phyloP scores from a whole-genome alignment of 2,113 vertebrate species.

The Dunckerocampus dactyliophorus region DNA sequence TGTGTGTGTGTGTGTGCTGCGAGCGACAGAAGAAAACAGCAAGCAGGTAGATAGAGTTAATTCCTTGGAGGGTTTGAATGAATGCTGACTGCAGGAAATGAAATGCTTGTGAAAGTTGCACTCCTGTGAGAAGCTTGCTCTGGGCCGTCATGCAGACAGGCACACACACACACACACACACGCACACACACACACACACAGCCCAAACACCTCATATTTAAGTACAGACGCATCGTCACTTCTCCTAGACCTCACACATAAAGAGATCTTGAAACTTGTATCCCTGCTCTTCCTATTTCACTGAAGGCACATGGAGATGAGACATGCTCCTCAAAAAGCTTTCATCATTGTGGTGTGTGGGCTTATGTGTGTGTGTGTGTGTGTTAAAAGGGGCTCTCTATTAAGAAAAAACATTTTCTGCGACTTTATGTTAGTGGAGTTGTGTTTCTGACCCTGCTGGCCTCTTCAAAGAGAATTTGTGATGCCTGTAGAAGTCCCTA shows the following conservation, averaged over 20 bases:
- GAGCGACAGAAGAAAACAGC: conserved; percentile 44
- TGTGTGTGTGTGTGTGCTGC: conserved; percentile 13
- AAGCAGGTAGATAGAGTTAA: conserved; percentile 62
- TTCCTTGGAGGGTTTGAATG: conserved; percentile 53
- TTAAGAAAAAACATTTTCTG: conserved; percentile 30
- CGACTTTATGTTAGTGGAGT: conserved; percentile 25
- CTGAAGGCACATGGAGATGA: conserved; percentile 51
- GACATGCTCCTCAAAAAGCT: conserved; percentile 41
- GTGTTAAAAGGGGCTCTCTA: conserved; percentile 16
- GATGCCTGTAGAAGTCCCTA: conserved; percentile 41
- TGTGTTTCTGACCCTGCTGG: conserved; percentile 29
- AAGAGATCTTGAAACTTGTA: conserved; percentile 42
- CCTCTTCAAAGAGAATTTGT: conserved; percentile 37
- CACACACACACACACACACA: background rate
- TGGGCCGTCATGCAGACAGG: conserved; percentile 13
- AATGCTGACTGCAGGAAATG: conserved; percentile 61
- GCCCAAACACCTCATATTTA: conserved; percentile 8
- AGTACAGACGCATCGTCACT: conserved; percentile 8
- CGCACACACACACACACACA: background rate
- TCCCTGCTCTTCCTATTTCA: conserved; percentile 36
- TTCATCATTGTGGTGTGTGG: conserved; percentile 45
- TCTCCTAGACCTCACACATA: conserved; percentile 36
- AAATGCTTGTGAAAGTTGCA: conserved; percentile 47
- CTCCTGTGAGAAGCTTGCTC: conserved; percentile 35
- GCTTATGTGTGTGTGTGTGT: conserved; percentile 13